These are phyloP conservation scores for Tragopan temminckii DNA, from an alignment of 2,797 vertebrate genomes.

Conservation along the genomic window DNA sequence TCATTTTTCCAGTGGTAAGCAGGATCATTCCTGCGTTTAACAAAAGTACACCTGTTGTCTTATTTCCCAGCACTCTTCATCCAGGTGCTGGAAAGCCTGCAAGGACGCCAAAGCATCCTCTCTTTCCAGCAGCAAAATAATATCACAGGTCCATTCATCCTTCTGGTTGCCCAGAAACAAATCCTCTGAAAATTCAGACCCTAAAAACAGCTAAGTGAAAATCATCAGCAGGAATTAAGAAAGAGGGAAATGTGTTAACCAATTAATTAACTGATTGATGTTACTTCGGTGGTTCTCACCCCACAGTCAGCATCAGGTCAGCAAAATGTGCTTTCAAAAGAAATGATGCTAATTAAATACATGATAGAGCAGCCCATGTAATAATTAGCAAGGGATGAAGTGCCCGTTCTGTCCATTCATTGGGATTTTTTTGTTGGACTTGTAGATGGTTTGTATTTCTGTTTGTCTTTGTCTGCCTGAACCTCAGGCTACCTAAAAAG, in stretches of 20 bases:
- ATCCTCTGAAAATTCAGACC: conserved; percentile 12
- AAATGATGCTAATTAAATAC: conserved; percentile 59
- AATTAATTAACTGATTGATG: conserved; percentile 70
- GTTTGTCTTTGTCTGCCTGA: neutral
- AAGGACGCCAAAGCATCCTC: neutral
- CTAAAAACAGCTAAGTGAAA: conserved; percentile 35
- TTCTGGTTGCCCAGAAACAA: neutral
- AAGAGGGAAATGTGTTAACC: conserved; percentile 58
- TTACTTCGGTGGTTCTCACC: conserved; percentile 46
- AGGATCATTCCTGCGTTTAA: conserved; percentile 40
- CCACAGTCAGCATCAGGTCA: neutral
- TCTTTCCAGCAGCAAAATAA: neutral
- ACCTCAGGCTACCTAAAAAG: neutral
- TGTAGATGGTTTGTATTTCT: neutral
- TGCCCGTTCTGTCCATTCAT: neutral
- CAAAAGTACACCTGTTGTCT: conserved; percentile 55
- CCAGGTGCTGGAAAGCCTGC: neutral
- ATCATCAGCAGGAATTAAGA: conserved; percentile 55
- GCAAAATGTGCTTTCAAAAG: conserved; percentile 53
- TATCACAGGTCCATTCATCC: neutral
- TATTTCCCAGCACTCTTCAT: conserved; percentile 40
- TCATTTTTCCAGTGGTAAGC: conserved; percentile 34
- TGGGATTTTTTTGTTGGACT: neutral
- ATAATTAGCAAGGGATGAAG: conserved; percentile 56
- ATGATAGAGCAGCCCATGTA: conserved; percentile 39